phyloP scores from a whole-genome alignment of 2,113 vertebrate species.

The Hippocampus abdominalis region DNA sequence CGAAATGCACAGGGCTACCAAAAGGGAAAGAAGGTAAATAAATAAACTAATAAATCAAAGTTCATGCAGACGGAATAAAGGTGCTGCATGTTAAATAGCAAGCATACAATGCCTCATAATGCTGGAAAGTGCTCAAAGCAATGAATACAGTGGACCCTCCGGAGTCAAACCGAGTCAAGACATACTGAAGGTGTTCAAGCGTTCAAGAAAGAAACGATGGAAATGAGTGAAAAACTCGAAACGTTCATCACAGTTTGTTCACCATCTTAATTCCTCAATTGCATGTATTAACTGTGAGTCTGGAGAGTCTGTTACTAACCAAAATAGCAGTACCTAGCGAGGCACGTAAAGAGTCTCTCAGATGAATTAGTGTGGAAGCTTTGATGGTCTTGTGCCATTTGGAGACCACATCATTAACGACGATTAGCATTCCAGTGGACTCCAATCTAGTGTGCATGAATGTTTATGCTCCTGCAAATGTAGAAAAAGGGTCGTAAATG shows the following conservation, averaged over 20 bases:
- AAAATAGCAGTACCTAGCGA: background rate
- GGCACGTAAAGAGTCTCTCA: background rate
- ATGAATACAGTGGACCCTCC: constrained; percentile 16
- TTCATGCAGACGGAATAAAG: constrained; percentile 29
- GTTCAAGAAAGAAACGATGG: background rate
- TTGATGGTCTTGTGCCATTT: no score
- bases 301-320: background rate
- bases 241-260: background rate
- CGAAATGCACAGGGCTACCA: constrained; percentile 23
- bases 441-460: background rate
- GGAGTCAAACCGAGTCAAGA: background rate
- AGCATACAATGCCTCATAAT: constrained; percentile 45
- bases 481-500: background rate
- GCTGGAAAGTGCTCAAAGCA: constrained; percentile 22
- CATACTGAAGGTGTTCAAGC: background rate
- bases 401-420: background rate
- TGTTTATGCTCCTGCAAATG: background rate
- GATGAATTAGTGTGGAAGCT: no score
- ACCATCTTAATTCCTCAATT: background rate
- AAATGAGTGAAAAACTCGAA: background rate
- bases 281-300: no score
- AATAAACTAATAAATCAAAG: constrained; percentile 26
- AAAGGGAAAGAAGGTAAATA: constrained; percentile 23
- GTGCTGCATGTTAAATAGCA: constrained; percentile 44
- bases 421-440: background rate